Conservation (phyloP, 1,140 invertebrate genomes). For the Neocloeon triangulifer region DNA sequence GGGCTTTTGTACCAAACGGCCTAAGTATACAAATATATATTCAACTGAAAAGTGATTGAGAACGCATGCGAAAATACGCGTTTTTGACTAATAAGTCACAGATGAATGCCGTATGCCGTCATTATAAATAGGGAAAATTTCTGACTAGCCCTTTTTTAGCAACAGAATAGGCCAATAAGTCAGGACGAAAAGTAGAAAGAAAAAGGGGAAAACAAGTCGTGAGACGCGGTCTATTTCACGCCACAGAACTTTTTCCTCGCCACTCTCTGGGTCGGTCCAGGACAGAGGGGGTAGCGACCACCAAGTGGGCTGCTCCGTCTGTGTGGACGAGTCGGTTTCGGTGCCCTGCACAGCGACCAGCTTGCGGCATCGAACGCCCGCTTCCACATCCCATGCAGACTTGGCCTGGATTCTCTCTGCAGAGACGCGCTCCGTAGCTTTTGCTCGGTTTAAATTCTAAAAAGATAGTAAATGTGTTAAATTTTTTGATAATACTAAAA, state of each 20-base stretch:
- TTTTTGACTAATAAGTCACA: too few relatives aligned
- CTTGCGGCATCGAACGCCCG: constrained; percentile 17
- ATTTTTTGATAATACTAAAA: neutral
- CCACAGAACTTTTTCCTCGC: constrained; percentile 38
- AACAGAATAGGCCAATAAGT: constrained; percentile 51
- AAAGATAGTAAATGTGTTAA: too few relatives aligned
- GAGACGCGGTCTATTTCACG: constrained; percentile 40
- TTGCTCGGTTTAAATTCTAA: too few relatives aligned
- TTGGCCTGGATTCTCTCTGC: neutral
- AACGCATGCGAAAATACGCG: too few relatives aligned
- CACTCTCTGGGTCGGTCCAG: constrained; percentile 33
- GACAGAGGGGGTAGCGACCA: constrained; percentile 14
- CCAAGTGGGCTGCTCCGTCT: neutral
- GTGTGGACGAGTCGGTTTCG: neutral
- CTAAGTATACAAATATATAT: too few relatives aligned
- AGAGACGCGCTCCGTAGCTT: neutral
- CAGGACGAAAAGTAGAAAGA: constrained; percentile 47
- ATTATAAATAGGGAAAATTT: too few relatives aligned
- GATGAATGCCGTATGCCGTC: too few relatives aligned
- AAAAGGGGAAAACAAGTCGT: constrained; percentile 42
- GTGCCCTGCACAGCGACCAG: constrained; percentile 10
- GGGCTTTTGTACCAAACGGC: constrained; percentile 5
- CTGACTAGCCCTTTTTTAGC: too few relatives aligned
- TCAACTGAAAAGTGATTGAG: too few relatives aligned
- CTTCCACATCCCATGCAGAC: constrained; percentile 12